phyloP scores from a whole-genome alignment of 1,140 invertebrate species.

The Philaenus spumarius region DNA sequence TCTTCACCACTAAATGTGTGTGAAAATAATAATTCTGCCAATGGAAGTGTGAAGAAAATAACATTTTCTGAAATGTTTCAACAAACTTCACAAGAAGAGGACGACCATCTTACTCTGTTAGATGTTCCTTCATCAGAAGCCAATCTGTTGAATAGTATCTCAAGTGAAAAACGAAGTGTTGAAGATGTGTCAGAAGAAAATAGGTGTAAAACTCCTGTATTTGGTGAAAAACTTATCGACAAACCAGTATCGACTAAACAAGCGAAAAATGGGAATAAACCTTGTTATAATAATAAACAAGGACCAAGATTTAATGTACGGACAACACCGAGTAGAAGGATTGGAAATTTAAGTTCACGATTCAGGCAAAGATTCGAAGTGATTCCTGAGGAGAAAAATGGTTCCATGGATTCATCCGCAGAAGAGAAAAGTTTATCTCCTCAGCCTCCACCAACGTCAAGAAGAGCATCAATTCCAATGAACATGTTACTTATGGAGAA shows the following conservation, averaged over 20 bases:
- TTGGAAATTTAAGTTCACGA: slow-evolving; percentile 7
- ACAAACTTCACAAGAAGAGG: neutral
- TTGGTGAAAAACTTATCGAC: neutral
- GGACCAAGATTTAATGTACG: neutral
- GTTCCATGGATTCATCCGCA: slow-evolving; percentile 20
- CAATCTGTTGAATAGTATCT: too few relatives aligned
- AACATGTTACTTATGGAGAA: slow-evolving; percentile 13
- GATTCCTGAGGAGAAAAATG: slow-evolving; percentile 29
- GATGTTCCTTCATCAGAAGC: too few relatives aligned
- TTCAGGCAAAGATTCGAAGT: slow-evolving; percentile 28
- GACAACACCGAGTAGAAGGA: neutral
- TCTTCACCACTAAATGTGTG: neutral
- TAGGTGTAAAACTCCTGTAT: neutral
- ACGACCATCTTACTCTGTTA: too few relatives aligned
- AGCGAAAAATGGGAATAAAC: neutral
- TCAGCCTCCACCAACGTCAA: neutral
- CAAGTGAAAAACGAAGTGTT: neutral
- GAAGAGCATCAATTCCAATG: slow-evolving; percentile 6
- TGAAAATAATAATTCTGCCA: neutral
- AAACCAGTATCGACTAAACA: neutral
- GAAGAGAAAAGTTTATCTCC: slow-evolving; percentile 6
- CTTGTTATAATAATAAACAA: slow-evolving; percentile 6
- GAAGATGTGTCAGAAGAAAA: slow-evolving; percentile 4
- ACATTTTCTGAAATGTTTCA: neutral
- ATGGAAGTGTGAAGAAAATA: neutral